phyloP scores from a whole-genome alignment of 2,113 vertebrate species.

The Picathartes gymnocephalus region DNA sequence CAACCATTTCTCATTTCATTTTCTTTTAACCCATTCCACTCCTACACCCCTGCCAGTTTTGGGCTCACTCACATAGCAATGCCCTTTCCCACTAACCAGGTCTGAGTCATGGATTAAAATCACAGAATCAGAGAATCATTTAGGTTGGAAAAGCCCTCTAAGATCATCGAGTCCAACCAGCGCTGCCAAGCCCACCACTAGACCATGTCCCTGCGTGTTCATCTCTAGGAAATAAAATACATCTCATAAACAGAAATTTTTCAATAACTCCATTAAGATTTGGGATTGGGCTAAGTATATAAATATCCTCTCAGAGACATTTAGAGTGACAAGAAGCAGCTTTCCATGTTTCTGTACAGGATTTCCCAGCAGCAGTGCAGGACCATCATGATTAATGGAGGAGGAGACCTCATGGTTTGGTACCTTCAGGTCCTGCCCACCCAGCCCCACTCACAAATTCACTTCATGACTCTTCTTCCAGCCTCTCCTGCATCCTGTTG shows the following conservation, averaged over 20 bases:
- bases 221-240: not conserved
- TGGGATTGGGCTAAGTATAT: not conserved
- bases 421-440: not conserved
- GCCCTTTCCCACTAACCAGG: not conserved
- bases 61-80: not conserved
- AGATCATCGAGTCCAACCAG: not conserved
- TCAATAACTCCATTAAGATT: not conserved
- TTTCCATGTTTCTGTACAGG: not conserved
- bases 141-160: not conserved
- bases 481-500: not conserved
- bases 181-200: not conserved
- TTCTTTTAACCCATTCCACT: conserved; percentile 15
- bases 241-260: not conserved
- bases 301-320: not conserved
- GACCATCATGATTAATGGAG: rapidly evolving
- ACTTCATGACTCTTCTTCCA: not conserved
- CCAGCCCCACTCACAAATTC: not conserved
- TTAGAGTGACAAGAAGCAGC: not conserved
- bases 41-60: not conserved
- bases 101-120: not conserved
- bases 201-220: rapidly evolving
- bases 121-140: not conserved
- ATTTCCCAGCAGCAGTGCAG: not conserved
- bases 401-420: not conserved
- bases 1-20: not conserved